Evolutionary conservation across 2,113 vertebrate genomes (phyloP).

Genomic region (Scomber japonicus): DNA sequence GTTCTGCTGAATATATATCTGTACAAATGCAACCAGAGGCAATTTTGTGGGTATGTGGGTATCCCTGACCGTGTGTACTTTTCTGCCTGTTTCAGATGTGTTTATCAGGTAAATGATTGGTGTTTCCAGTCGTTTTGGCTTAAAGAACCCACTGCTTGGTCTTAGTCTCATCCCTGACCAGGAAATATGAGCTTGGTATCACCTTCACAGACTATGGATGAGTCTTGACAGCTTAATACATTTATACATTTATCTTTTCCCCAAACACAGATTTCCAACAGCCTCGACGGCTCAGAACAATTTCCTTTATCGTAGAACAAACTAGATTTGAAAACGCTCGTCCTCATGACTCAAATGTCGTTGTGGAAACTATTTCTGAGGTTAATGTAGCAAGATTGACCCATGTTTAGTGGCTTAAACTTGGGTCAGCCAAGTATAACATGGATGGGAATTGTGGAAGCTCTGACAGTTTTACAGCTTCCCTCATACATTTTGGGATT

Average conservation of each 20-base stretch:
- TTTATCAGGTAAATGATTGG: background rate
- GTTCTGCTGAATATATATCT: conserved; percentile 34
- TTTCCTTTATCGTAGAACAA: background rate
- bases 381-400: background rate
- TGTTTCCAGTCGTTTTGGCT: conserved; percentile 13
- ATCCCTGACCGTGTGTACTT: background rate
- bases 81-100: background rate
- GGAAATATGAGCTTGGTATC: conserved; percentile 6
- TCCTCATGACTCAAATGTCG: background rate
- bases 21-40: conserved; percentile 29
- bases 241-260: conserved; percentile 3
- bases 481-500: background rate
- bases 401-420: background rate
- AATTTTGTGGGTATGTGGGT: conserved; percentile 17
- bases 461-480: background rate
- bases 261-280: background rate
- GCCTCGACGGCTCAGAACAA: background rate
- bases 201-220: conserved; percentile 1
- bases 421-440: background rate
- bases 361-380: background rate
- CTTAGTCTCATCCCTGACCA: background rate
- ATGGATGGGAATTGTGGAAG: background rate
- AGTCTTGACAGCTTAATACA: conserved; percentile 10
- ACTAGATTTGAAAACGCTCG: conserved; percentile 15
- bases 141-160: background rate